Base-by-base conservation (phyloP, 2,113 vertebrate genomes). In the Girardinichthys multiradiatus region DNA sequence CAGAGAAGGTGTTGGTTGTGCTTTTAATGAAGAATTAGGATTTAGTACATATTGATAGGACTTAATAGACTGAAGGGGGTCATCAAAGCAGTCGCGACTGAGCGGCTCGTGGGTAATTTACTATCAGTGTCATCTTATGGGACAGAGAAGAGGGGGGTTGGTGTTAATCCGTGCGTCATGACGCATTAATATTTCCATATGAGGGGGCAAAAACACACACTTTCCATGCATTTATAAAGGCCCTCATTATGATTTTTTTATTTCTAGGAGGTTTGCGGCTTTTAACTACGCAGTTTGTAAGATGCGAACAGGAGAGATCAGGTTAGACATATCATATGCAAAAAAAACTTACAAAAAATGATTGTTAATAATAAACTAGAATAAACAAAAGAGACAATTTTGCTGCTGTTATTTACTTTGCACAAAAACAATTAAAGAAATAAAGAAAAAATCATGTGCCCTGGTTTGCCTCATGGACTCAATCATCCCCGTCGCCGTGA, bases 51-150 rank as follows among this genome's bases (percentile, higher is more conserved):
- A 90, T 91, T 91, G 84, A 92, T 92, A 86, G 85, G 81, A 80
- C 54, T 86, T 85, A 90, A 92, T 89, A 94, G 94, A 95, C 89
- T 88, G 91, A 62, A 86, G 85, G 93, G 94, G 92, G 71, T 88
- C 88, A 90, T 93, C 88, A 91, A 91, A 93, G 91, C 92, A 90
- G 90, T 93, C 66, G 93, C 94, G 94, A 95, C 94, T 96, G 95
- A 97, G 95, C 95, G 96, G 96, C 95, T 95, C 95, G 94, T 94
- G 94, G 87, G 96, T 97, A 95, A 97, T 98, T 96, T 95, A 96
- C 95, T 96, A 91, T 94, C 94, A 92, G 92, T 95, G 95, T 95
- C 96, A 95, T 90, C 72, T 64, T 69, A 72, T 75, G 42, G 37
- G 66, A 6, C 58, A 14, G 59, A 19, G 31, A 5, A 14, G 5